These are phyloP conservation scores for Rhinichthys klamathensis DNA, from an alignment of 2,113 vertebrate species.

Conservation along the genomic window DNA sequence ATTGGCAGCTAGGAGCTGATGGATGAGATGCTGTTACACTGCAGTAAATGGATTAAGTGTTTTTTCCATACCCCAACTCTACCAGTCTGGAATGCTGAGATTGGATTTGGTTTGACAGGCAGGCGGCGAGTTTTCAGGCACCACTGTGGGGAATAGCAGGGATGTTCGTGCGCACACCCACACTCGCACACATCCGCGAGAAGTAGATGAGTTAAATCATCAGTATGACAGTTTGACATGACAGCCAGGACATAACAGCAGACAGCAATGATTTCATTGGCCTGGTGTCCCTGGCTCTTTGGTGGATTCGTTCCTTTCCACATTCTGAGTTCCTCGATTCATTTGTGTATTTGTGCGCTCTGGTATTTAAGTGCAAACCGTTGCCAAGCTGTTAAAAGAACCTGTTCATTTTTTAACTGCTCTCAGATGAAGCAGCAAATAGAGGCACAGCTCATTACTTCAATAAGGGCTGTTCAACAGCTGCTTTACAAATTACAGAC, in stretches of 20 bases:
- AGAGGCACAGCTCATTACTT: conserved; percentile 26
- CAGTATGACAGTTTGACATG: conserved; percentile 40
- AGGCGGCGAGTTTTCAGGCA: conserved; percentile 19
- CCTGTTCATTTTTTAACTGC: conserved; percentile 20
- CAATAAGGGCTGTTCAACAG: conserved; percentile 35
- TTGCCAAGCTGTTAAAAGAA: conserved; percentile 19
- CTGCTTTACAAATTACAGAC: conserved; percentile 26
- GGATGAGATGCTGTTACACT: conserved; percentile 46
- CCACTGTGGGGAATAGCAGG: conserved; percentile 19
- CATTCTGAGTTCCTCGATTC: not conserved
- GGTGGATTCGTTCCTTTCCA: not conserved
- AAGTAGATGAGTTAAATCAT: conserved; percentile 41
- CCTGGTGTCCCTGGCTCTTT: not conserved
- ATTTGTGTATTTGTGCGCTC: conserved; percentile 5
- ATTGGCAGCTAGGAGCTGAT: conserved; percentile 37
- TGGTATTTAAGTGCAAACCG: conserved; percentile 11
- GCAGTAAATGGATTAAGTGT: conserved; percentile 42
- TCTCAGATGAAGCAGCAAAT: conserved; percentile 11
- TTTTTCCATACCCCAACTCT: conserved; percentile 19
- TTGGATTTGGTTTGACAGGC: conserved; percentile 43
- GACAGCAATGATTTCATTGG: conserved; percentile 38
- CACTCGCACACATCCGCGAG: not conserved
- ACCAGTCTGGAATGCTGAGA: conserved; percentile 36
- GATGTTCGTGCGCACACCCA: not conserved
- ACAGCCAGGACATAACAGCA: conserved; percentile 40